Percentiles rank a stretch among this genome's conserved stretches.
phyloP scores from a whole-genome alignment of 1,140 invertebrate species.

The Helicoverpa armigera region DNA sequence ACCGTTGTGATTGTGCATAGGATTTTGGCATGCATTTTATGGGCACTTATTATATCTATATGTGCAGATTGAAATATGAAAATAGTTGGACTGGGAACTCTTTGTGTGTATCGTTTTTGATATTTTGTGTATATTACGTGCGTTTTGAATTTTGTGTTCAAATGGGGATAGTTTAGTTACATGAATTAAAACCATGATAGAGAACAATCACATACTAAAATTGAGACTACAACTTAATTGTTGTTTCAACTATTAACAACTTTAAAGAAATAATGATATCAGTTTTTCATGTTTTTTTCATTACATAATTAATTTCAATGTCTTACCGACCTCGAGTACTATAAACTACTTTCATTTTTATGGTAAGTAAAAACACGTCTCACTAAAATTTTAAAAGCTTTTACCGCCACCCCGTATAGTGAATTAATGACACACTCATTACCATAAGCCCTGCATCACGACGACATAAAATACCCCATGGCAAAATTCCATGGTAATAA shows the following conservation, averaged over 20 bases:
- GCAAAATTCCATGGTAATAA: conserved; percentile 30
- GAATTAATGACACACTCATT: conserved; percentile 42
- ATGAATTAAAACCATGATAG: too few relatives aligned
- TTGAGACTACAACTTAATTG: too few relatives aligned
- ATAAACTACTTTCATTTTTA: conserved; percentile 25
- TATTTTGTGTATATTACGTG: too few relatives aligned
- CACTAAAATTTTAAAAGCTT: conserved; percentile 45
- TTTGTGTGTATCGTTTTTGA: not conserved
- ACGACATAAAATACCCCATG: conserved; percentile 42
- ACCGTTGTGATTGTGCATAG: conserved; percentile 17
- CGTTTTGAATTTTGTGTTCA: too few relatives aligned
- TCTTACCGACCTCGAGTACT: not conserved
- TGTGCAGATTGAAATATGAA: conserved; percentile 29
- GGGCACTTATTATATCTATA: conserved; percentile 29
- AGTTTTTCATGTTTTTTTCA: not conserved
- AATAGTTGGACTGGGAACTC: conserved; percentile 8
- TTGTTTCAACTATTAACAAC: too few relatives aligned
- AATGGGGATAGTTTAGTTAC: too few relatives aligned
- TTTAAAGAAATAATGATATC: too few relatives aligned
- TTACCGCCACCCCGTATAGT: conserved; percentile 39
- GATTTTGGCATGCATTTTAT: conserved; percentile 41
- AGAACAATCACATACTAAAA: too few relatives aligned
- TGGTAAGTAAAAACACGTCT: conserved; percentile 12
- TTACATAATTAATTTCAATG: not conserved
- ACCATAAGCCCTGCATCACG: conserved; percentile 46